These are phyloP conservation scores for Phrynocephalus guinanensis DNA, from an alignment of 2,797 vertebrate species.

Conservation along the genomic window DNA sequence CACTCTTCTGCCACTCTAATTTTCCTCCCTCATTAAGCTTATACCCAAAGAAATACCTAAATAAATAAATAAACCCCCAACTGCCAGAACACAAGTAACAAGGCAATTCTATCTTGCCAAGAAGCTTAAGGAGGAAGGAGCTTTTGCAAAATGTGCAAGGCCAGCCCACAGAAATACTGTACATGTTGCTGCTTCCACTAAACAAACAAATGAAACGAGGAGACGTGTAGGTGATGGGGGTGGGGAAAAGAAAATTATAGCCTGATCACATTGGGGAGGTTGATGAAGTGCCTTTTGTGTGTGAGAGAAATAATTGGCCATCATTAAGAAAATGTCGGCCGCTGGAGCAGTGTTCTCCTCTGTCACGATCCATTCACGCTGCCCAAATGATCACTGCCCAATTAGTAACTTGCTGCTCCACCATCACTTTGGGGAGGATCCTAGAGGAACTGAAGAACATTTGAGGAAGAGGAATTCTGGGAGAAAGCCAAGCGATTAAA, in stretches of 20 bases:
- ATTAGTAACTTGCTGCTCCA: neutral
- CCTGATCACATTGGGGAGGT: constrained; percentile 9
- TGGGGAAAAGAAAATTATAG: constrained; percentile 17
- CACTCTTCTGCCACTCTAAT: neutral
- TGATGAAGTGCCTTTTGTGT: constrained; percentile 6
- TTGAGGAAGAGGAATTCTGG: constrained; percentile 49
- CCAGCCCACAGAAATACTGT: neutral
- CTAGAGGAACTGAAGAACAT: constrained; percentile 12
- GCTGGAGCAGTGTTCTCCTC: constrained; percentile 6
- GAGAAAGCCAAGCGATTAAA: constrained; percentile 55
- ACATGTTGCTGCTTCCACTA: fast-evolving
- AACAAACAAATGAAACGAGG: neutral
- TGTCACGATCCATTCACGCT: constrained; percentile 11
- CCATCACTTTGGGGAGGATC: constrained; percentile 41
- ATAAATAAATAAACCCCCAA: neutral
- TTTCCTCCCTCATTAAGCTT: neutral
- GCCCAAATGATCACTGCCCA: constrained; percentile 32
- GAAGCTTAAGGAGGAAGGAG: neutral
- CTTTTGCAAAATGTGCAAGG: neutral
- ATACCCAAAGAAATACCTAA: neutral
- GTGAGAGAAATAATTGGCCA: constrained; percentile 1
- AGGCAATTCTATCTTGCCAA: neutral
- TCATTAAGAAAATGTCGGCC: constrained; percentile 22
- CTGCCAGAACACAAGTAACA: neutral
- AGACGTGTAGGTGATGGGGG: neutral